These are phyloP conservation scores for Peromyscus maniculatus DNA, from an alignment of 2,113 vertebrate species.

Conservation along the genomic window DNA sequence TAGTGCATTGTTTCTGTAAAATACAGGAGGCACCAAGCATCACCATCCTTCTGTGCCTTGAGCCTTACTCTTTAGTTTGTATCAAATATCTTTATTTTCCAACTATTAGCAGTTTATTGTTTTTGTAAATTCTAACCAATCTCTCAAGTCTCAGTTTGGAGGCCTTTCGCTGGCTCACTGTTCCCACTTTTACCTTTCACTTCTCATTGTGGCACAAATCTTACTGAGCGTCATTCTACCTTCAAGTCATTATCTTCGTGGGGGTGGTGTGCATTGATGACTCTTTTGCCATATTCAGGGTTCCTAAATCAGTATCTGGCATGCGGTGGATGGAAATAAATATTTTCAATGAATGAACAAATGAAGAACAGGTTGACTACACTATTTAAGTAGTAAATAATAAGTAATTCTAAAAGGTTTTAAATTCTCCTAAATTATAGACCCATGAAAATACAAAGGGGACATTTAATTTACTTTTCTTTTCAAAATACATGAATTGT, in stretches of 20 bases:
- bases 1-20: neutral
- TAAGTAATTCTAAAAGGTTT: neutral
- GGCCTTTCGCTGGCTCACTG: neutral
- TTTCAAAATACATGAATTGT: neutral
- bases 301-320: neutral
- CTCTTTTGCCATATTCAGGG: neutral
- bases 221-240: neutral
- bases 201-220: neutral
- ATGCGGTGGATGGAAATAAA: neutral
- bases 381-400: neutral
- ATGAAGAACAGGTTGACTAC: neutral
- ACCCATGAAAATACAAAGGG: neutral
- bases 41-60: neutral
- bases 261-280: neutral
- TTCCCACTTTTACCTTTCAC: neutral
- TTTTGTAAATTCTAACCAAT: neutral
- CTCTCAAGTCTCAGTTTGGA: neutral
- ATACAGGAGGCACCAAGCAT: accelerated
- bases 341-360: neutral
- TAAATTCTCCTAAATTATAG: neutral
- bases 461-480: neutral
- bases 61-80: neutral
- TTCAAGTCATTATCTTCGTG: neutral
- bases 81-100: neutral
- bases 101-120: neutral